Base-by-base conservation (phyloP, 2,888 invertebrate genomes). In the Drosophila rubida region DNA sequence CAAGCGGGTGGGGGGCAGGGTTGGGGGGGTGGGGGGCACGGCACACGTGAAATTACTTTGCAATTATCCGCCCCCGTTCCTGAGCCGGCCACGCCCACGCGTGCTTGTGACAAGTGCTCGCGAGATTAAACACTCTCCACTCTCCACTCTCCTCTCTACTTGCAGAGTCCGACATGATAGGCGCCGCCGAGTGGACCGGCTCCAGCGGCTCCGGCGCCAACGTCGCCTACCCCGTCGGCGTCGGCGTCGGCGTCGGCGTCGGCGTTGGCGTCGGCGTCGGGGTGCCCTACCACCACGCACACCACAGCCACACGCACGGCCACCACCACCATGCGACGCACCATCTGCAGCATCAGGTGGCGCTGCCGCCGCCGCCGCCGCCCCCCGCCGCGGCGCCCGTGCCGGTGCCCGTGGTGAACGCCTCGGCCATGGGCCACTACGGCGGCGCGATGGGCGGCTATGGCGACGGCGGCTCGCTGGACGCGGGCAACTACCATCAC, bases 121-220 rank as follows among this genome's bases (percentile, higher is more conserved):
- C n/a, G n/a, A n/a, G n/a, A n/a, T n/a, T n/a, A n/a, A n/a, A n/a
- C n/a, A n/a, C n/a, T n/a, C n/a, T n/a, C n/a, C n/a, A n/a, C n/a
- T n/a, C n/a, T n/a, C 9, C 25, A 6, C 0, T 22, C 39, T 57
- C 13, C n/a, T 1, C 9, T 58, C 35, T 51, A 39, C 16, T 61
- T 92, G 74, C 92, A 92, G 94, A 94, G 77, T 93, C 93, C 68
- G 94, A 94, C 88, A 93, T 94, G 80, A 93, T 94, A 78, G 94
- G 94, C 6, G 94, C 94, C 23, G 93, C 93, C 63, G 94, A 94
- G 80, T 94, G 94, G 94, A 94, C 94, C 77, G 94, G 94, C 5
- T 88, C 90, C n/a, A 75, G 88, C 1, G 93, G 93, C 2, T 91
- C 93, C 25, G 90, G 63, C 14, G 61, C 69, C 19, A 69, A 71